Percentiles rank a stretch among this genome's conserved stretches.
These are phyloP conservation scores for Andrena fulva DNA, from an alignment of 2,888 invertebrate genomes.

Conservation along the genomic window DNA sequence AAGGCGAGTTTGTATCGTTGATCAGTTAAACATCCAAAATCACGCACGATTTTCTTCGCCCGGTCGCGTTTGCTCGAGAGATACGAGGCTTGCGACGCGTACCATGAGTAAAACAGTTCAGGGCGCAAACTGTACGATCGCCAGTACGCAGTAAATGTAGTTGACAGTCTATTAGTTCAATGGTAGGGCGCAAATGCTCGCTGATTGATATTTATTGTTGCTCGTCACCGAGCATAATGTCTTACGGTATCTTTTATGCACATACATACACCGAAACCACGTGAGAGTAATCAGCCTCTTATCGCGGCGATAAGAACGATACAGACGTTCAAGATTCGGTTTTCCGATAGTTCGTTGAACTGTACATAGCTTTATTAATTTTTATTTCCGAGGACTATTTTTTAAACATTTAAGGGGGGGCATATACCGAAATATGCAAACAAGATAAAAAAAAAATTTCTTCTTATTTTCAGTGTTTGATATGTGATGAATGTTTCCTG, in stretches of 20 bases:
- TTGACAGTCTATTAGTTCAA: slow-evolving; percentile 51
- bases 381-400: too few species aligned
- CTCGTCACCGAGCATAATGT: slow-evolving; percentile 1
- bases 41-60: not conserved
- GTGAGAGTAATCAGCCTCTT: slow-evolving; percentile 3
- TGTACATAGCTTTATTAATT: not conserved
- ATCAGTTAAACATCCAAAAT: not conserved
- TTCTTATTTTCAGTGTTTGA: too few species aligned
- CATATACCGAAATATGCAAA: too few species aligned
- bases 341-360: not conserved
- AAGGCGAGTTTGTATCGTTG: not conserved
- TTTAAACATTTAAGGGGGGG: too few species aligned
- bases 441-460: too few species aligned
- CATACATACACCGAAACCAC: not conserved
- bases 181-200: slow-evolving; percentile 49
- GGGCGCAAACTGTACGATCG: slow-evolving; percentile 40
- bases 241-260: slow-evolving; percentile 5
- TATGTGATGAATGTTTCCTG: too few species aligned
- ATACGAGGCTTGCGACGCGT: slow-evolving; percentile 21
- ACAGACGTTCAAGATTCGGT: not conserved
- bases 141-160: slow-evolving; percentile 25
- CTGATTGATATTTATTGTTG: slow-evolving; percentile 57
- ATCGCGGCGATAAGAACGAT: slow-evolving; percentile 37
- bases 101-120: slow-evolving; percentile 35
- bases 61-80: slow-evolving; percentile 8